Conservation (phyloP, 1,140 invertebrate species). For the Drosophila serrata region DNA sequence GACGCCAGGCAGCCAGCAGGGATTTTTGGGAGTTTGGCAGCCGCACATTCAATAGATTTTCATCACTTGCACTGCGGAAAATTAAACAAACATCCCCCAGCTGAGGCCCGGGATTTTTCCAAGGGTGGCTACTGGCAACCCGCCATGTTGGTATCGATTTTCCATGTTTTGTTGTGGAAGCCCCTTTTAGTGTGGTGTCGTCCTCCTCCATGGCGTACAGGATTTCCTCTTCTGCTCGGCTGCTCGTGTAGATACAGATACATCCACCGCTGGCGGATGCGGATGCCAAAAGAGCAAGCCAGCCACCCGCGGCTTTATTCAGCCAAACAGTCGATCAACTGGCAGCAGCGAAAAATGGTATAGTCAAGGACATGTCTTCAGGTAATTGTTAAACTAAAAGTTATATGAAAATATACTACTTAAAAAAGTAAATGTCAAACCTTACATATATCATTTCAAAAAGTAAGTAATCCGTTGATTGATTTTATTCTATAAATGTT, state of each 20-base stretch:
- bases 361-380: constrained; percentile 1
- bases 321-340: constrained; percentile 43
- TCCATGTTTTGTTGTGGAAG: constrained; percentile 48
- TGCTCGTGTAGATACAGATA: constrained; percentile 52
- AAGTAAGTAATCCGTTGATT: too few relatives aligned
- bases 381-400: too few relatives aligned
- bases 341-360: background rate
- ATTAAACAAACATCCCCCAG: constrained; percentile 82
- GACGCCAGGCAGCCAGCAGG: constrained; percentile 21
- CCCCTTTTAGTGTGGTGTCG: constrained; percentile 28
- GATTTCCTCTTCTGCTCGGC: constrained; percentile 60
- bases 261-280: constrained; percentile 6
- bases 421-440: too few relatives aligned
- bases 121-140: constrained; percentile 24
- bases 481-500: too few relatives aligned
- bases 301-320: constrained; percentile 11
- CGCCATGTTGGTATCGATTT: constrained; percentile 70
- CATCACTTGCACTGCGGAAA: constrained; percentile 78
- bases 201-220: constrained; percentile 51
- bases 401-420: too few relatives aligned
- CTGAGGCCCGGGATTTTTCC: constrained; percentile 18
- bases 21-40: constrained; percentile 44
- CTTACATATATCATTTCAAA: too few relatives aligned
- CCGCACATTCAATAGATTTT: constrained; percentile 80
- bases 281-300: constrained; percentile 35